A percentile compares a stretch with the other conserved stretches of the same genome.
These are phyloP conservation scores for Hirundichthys speculiger DNA, from an alignment of 2,113 vertebrate genomes.

Conservation along the genomic window DNA sequence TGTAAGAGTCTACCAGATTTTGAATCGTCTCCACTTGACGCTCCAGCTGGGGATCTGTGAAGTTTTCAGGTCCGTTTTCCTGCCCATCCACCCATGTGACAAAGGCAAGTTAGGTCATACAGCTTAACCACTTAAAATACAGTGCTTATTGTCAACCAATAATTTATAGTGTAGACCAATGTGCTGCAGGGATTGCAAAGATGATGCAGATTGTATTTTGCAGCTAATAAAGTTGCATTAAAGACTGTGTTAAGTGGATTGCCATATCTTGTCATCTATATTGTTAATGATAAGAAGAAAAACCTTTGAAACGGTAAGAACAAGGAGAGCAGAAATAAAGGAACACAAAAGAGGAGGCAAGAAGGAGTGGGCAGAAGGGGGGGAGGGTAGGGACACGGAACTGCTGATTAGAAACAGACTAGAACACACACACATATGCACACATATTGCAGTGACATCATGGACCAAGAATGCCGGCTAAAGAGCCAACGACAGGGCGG, in stretches of 20 bases:
- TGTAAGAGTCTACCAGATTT: constrained; percentile 93
- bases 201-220: constrained; percentile 1
- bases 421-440: constrained; percentile 63
- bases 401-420: constrained; percentile 84
- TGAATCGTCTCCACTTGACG: constrained; percentile 94
- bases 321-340: constrained; percentile 39
- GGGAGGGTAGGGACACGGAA: constrained; percentile 60
- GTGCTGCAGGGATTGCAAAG: neutral
- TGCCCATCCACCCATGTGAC: constrained; percentile 81
- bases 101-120: constrained; percentile 10
- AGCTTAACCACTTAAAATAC: neutral
- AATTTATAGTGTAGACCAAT: neutral
- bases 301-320: constrained; percentile 25
- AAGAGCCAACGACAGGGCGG: constrained; percentile 75
- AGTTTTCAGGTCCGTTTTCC: constrained; percentile 82
- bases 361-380: constrained; percentile 60
- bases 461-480: constrained; percentile 76
- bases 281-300: constrained; percentile 31
- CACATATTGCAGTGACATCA: constrained; percentile 80
- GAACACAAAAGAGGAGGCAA: constrained; percentile 47
- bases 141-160: too few species aligned
- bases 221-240: neutral
- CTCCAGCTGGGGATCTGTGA: constrained; percentile 91
- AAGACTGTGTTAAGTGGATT: neutral
- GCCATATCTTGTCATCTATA: constrained; percentile 16